phyloP scores from a whole-genome alignment of 2,113 vertebrate species.

The Micronisus gabar region DNA sequence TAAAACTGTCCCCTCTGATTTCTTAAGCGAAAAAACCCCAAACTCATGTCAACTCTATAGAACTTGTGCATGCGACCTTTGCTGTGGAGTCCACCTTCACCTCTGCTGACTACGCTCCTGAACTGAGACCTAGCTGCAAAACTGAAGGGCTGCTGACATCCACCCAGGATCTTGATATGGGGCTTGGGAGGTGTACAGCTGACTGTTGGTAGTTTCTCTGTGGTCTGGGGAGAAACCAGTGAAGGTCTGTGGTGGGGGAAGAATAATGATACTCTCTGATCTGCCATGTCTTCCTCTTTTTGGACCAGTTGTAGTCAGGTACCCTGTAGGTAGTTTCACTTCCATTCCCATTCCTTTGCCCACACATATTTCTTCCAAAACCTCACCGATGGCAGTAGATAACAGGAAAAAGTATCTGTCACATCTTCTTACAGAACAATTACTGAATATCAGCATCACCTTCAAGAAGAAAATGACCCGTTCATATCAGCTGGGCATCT shows the following conservation, averaged over 20 bases:
- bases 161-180: neutral
- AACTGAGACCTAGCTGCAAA: neutral
- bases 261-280: neutral
- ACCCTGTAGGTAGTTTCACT: neutral
- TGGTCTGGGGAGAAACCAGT: neutral
- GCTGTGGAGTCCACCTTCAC: neutral
- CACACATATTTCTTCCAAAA: neutral
- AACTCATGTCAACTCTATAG: neutral
- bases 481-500: neutral
- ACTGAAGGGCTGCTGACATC: neutral
- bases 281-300: neutral
- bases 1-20: neutral
- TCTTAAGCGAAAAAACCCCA: neutral
- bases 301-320: neutral
- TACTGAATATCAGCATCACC: neutral
- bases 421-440: neutral
- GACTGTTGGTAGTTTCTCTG: neutral
- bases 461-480: neutral
- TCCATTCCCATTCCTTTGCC: neutral
- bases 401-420: neutral
- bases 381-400: neutral
- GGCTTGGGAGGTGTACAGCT: neutral
- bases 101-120: neutral
- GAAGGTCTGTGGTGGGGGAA: fast-evolving
- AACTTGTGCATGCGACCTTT: neutral